Percentiles rank a stretch among this genome's conserved stretches.
Conservation (phyloP, 2,113 vertebrate genomes). For the Phoxinus phoxinus region DNA sequence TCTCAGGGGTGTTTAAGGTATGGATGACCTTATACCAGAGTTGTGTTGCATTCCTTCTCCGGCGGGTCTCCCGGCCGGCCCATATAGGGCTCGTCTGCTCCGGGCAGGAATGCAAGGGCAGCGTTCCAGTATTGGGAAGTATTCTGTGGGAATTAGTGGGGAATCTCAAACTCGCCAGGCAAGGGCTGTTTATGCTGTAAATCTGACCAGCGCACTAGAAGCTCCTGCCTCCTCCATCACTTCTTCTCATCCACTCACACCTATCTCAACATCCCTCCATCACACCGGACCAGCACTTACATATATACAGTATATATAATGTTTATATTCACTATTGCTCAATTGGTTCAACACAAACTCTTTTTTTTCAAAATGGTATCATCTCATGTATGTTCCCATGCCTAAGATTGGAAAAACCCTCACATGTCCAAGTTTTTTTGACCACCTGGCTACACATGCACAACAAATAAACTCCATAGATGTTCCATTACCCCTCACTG, state of each 20-base stretch:
- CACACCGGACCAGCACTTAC: slow-evolving; percentile 3
- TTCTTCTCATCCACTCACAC: slow-evolving; percentile 20
- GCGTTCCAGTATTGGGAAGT: slow-evolving; percentile 69
- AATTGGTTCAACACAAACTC: not conserved
- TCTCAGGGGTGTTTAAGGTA: slow-evolving; percentile 23
- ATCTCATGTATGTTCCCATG: not conserved
- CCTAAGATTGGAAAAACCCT: slow-evolving; percentile 5
- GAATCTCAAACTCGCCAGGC: slow-evolving; percentile 72
- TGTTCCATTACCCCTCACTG: not conserved
- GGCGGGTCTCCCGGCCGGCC: slow-evolving; percentile 66
- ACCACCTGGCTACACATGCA: not conserved
- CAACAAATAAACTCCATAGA: slow-evolving; percentile 29
- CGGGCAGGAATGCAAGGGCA: slow-evolving; percentile 73
- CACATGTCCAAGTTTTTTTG: slow-evolving; percentile 17
- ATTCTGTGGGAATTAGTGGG: slow-evolving; percentile 72
- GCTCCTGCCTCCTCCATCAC: slow-evolving; percentile 33
- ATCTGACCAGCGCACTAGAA: slow-evolving; percentile 59
- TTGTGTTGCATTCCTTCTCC: slow-evolving; percentile 58
- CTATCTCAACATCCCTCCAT: slow-evolving; percentile 26
- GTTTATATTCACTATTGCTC: not conserved
- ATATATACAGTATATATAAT: not conserved
- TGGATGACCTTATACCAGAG: not conserved
- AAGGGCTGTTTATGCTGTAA: slow-evolving; percentile 68
- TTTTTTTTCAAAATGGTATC: not conserved
- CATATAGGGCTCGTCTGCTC: slow-evolving; percentile 79